Conservation (phyloP, 2,113 vertebrate genomes). For the Archilochus colubris region DNA sequence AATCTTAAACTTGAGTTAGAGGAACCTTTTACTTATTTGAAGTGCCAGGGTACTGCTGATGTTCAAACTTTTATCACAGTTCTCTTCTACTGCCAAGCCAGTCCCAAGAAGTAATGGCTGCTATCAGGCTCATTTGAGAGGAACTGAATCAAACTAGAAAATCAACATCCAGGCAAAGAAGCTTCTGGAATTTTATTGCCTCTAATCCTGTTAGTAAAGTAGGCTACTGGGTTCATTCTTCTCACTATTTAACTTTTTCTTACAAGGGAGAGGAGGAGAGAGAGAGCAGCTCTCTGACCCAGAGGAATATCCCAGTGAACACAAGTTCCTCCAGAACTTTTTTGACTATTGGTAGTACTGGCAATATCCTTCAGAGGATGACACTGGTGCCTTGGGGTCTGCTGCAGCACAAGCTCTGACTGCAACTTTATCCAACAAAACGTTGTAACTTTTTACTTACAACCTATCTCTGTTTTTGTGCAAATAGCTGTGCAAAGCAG, state of each 20-base stretch:
- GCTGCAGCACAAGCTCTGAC: background rate
- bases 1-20: background rate
- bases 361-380: background rate
- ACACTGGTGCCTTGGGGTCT: background rate
- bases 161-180: background rate
- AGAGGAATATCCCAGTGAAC: background rate
- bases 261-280: background rate
- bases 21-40: background rate
- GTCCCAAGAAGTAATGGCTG: background rate
- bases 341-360: background rate
- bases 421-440: background rate
- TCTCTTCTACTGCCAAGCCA: background rate
- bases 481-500: background rate
- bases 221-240: background rate
- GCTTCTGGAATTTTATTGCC: background rate
- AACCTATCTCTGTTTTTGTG: background rate
- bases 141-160: background rate
- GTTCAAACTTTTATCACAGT: background rate
- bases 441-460: background rate
- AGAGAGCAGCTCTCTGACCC: background rate
- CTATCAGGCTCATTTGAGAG: background rate
- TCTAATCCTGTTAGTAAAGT: background rate
- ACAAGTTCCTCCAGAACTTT: background rate
- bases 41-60: background rate
- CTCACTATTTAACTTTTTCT: background rate